phyloP scores from a whole-genome alignment of 2,113 vertebrate species.

The Dromas ardeola region DNA sequence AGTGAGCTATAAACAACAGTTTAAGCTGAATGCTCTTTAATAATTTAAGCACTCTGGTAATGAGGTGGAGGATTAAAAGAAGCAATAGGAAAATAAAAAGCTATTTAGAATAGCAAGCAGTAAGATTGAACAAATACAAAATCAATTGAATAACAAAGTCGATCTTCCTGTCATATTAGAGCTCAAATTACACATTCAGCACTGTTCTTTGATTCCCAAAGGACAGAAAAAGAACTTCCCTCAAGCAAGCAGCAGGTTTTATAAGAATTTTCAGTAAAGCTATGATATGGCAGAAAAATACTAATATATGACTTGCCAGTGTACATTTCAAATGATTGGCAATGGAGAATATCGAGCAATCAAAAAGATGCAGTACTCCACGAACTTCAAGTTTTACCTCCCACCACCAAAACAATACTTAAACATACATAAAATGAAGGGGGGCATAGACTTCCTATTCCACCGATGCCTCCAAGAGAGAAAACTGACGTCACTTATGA shows the following conservation, averaged over 20 bases:
- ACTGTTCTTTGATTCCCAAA: not conserved
- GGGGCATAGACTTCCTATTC: not conserved
- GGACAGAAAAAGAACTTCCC: not conserved
- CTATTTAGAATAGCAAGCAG: conserved; percentile 22
- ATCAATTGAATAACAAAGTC: not conserved
- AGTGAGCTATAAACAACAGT: not conserved
- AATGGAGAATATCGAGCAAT: not conserved
- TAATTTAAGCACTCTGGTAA: conserved; percentile 29
- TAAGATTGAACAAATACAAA: not conserved
- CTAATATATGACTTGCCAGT: not conserved
- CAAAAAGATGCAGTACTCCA: not conserved
- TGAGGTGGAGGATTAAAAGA: conserved; percentile 34
- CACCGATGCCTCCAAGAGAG: not conserved
- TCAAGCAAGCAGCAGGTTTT: not conserved
- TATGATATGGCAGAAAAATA: not conserved
- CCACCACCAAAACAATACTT: not conserved
- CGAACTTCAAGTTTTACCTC: not conserved
- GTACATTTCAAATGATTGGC: not conserved
- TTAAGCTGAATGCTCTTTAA: conserved; percentile 15
- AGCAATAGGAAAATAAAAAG: conserved; percentile 29
- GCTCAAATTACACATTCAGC: not conserved
- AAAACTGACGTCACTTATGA: not conserved
- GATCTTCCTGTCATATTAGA: not conserved
- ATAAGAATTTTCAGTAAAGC: not conserved
- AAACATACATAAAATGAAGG: not conserved